A percentile compares a stretch with the other conserved stretches of the same genome.
phyloP scores from a whole-genome alignment of 1,140 invertebrate genomes.

The Colletes latitarsis region DNA sequence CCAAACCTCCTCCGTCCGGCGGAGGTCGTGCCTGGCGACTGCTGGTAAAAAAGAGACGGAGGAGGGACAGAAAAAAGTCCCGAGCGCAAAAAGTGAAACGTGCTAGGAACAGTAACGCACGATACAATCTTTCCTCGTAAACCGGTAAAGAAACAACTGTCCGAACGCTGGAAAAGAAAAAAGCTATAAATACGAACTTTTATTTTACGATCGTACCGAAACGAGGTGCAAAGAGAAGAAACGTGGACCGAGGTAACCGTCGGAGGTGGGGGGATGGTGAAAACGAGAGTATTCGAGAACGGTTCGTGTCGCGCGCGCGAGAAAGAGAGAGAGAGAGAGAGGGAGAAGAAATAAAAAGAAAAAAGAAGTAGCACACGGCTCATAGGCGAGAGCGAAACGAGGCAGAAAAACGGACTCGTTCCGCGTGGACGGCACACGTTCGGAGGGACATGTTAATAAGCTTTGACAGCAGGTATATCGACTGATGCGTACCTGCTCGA shows the following conservation, averaged over 20 bases:
- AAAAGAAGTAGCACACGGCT: background rate
- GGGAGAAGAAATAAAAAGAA: background rate
- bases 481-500: conserved; percentile 52
- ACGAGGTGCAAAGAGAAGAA: background rate
- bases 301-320: background rate
- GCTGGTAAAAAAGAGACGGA: background rate
- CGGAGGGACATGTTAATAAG: conserved; percentile 42
- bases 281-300: background rate
- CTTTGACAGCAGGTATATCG: conserved; percentile 48
- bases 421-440: background rate
- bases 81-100: conserved; percentile 36
- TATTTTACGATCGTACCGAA: background rate
- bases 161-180: background rate
- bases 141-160: background rate
- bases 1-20: background rate
- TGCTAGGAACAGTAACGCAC: conserved; percentile 12
- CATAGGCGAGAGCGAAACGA: background rate
- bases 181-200: background rate
- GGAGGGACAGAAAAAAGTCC: background rate
- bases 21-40: background rate
- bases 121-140: conserved; percentile 22
- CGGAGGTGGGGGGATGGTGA: too few species aligned
- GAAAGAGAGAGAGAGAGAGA: too few species aligned
- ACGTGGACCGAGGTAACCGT: too few species aligned
- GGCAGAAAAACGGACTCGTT: background rate